Evolutionary conservation across 2,888 invertebrate genomes (phyloP).

Genomic region (Lypha dubia): DNA sequence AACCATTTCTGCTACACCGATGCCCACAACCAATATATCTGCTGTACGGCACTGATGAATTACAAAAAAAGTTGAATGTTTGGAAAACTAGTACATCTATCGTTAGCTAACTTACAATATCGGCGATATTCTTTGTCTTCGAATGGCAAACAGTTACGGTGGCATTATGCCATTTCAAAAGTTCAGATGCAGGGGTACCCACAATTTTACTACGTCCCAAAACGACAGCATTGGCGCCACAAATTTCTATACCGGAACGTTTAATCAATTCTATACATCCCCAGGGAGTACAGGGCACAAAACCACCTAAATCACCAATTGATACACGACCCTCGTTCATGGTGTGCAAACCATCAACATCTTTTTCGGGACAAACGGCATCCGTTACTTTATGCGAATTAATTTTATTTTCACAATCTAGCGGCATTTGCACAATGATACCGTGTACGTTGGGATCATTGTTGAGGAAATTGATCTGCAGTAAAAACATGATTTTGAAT

Average conservation of each 20-base stretch:
- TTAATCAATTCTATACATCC: constrained; percentile 94
- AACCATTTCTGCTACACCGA: constrained; percentile 95
- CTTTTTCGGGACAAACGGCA: constrained; percentile 93
- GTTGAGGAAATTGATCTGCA: constrained; percentile 86
- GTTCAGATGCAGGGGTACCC: constrained; percentile 96
- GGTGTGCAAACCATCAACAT: constrained; percentile 97
- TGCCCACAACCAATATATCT: constrained; percentile 98
- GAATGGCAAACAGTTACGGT: constrained; percentile 99
- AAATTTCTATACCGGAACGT: constrained; percentile 89
- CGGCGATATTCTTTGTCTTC: constrained; percentile 91
- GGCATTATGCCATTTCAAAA: constrained; percentile 97
- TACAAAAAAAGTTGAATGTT: background rate
- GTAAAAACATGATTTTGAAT: constrained; percentile 6
- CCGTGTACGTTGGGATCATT: constrained; percentile 93
- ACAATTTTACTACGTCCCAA: constrained; percentile 99
- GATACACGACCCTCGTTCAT: constrained; percentile 96
- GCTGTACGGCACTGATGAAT: constrained; percentile 88
- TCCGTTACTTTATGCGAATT: constrained; percentile 95
- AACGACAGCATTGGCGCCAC: constrained; percentile 95
- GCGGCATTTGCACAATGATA: constrained; percentile 98
- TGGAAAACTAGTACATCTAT: background rate
- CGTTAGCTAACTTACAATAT: constrained; percentile 85
- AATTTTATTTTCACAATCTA: constrained; percentile 92
- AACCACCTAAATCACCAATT: constrained; percentile 94
- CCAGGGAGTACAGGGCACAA: constrained; percentile 98